These are phyloP conservation scores for Myathropa florea DNA, from an alignment of 2,888 invertebrate species.

Conservation along the genomic window DNA sequence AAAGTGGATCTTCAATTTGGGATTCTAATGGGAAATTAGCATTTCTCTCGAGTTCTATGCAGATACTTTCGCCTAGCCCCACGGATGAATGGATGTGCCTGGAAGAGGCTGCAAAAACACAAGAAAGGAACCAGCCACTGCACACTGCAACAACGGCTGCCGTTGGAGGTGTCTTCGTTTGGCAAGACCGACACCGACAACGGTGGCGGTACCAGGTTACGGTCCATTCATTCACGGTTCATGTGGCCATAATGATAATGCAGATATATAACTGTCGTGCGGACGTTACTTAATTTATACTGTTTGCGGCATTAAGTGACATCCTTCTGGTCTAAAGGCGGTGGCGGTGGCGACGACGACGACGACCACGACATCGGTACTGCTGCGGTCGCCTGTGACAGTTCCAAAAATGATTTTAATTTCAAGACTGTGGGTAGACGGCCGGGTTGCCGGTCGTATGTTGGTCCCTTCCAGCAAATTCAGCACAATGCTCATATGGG, in stretches of 20 bases:
- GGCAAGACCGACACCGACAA: neutral
- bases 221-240: conserved; percentile 61
- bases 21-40: conserved; percentile 46
- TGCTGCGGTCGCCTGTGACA: conserved; percentile 39
- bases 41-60: conserved; percentile 8
- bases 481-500: conserved; percentile 55
- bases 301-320: conserved; percentile 64
- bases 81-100: neutral
- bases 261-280: conserved; percentile 69
- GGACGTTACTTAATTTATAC: conserved; percentile 70
- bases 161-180: conserved; percentile 36
- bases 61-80: conserved; percentile 26
- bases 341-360: conserved; percentile 1
- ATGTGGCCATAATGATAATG: conserved; percentile 63
- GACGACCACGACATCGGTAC: neutral
- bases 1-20: conserved; percentile 51
- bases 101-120: neutral
- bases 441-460: conserved; percentile 4
- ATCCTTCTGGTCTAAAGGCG: conserved; percentile 66
- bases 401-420: conserved; percentile 69
- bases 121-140: neutral
- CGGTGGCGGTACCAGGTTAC: conserved; percentile 13
- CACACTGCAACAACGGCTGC: neutral
- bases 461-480: neutral
- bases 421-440: conserved; percentile 57